These are phyloP conservation scores for Poeciliopsis occidentalis DNA, from an alignment of 2,113 vertebrate genomes.

Conservation along the genomic window DNA sequence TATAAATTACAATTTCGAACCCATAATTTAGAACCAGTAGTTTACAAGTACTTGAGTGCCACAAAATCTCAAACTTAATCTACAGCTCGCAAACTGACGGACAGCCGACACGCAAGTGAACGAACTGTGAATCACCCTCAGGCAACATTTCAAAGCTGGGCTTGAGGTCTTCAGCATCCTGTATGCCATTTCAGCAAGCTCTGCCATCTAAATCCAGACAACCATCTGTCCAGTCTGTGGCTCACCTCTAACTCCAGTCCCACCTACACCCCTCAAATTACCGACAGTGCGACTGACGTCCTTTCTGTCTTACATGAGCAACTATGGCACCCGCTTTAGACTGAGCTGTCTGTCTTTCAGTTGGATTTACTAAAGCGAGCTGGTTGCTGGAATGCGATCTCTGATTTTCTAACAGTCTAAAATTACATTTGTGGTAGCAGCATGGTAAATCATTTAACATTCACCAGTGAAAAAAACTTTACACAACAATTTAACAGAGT, in stretches of 20 bases:
- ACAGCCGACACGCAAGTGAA: background rate
- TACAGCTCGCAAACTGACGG: background rate
- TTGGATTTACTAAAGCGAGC: conserved; percentile 16
- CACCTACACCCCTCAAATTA: conserved; percentile 14
- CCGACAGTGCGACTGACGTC: background rate
- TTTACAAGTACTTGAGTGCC: background rate
- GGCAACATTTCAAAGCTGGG: conserved; percentile 16
- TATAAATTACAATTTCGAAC: background rate
- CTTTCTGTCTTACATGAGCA: conserved; percentile 6
- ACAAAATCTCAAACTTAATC: background rate
- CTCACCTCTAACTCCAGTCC: conserved; percentile 27
- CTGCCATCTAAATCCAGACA: conserved; percentile 12
- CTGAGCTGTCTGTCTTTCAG: background rate
- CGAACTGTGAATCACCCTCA: background rate
- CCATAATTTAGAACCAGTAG: background rate
- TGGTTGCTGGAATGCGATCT: background rate
- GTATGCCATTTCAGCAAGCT: conserved; percentile 36
- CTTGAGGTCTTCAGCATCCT: background rate
- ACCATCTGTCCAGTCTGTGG: conserved; percentile 56
- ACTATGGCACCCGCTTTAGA: background rate
- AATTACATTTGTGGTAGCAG: background rate
- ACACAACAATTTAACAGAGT: background rate
- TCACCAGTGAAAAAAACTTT: background rate
- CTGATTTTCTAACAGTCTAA: background rate
- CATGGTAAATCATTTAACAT: background rate